These are phyloP conservation scores for Caenorhabditis briggsae DNA, from an alignment of 1,140 invertebrate species.

Conservation along the genomic window DNA sequence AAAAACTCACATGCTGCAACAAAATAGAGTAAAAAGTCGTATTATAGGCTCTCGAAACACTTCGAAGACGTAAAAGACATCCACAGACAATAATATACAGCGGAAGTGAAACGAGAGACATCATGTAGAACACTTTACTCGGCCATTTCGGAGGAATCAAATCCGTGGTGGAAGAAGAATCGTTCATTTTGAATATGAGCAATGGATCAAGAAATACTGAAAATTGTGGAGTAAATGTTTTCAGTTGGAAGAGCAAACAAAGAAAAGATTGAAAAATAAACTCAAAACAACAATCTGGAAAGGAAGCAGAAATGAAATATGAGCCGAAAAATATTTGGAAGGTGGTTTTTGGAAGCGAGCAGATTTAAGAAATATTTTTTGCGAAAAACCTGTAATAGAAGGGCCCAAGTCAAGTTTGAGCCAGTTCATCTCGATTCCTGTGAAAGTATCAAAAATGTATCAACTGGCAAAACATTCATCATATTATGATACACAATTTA, in stretches of 20 bases:
- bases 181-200: background rate
- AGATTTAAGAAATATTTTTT: background rate
- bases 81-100: conserved; percentile 2
- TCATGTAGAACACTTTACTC: background rate
- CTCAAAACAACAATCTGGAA: too few species aligned
- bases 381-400: background rate
- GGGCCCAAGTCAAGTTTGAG: too few species aligned
- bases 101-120: conserved; percentile 15
- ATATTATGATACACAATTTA: too few species aligned
- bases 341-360: background rate
- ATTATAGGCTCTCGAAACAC: conserved; percentile 1
- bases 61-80: conserved; percentile 25
- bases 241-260: background rate
- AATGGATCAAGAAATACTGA: background rate
- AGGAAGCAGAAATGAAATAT: too few species aligned
- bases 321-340: background rate
- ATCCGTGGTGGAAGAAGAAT: background rate
- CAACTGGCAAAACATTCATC: too few species aligned
- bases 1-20: conserved; percentile 19
- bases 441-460: too few species aligned
- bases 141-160: conserved; percentile 20
- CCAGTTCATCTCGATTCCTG: too few species aligned
- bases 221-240: background rate
- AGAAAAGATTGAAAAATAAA: background rate
- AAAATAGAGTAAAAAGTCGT: conserved; percentile 30